These are phyloP conservation scores for Pocillopora verrucosa DNA, from an alignment of 64 coral and sea anemone genomes.

Conservation along the genomic window DNA sequence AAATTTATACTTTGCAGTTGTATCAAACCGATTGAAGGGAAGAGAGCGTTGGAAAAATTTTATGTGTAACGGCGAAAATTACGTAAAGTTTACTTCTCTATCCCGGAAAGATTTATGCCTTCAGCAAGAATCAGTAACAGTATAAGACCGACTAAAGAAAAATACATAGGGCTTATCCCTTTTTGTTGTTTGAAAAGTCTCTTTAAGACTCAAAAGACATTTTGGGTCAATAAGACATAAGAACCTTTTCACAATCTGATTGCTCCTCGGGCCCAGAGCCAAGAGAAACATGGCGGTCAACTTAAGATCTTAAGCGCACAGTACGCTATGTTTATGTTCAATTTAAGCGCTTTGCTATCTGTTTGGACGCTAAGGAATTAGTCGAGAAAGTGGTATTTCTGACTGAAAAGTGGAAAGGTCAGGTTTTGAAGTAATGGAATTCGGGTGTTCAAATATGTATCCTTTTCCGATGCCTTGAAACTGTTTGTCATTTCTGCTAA, in stretches of 20 bases:
- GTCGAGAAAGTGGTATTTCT: not conserved
- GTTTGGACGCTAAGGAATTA: constrained; percentile 19
- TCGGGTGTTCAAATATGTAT: not conserved
- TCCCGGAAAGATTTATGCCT: not conserved
- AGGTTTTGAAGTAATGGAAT: not conserved
- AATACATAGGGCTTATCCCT: not conserved
- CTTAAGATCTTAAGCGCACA: not conserved
- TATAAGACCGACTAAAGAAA: not conserved
- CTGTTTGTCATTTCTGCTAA: constrained; percentile 20
- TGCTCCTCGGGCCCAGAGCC: not conserved
- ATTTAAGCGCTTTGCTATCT: constrained; percentile 17
- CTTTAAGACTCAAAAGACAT: not conserved
- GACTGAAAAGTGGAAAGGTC: constrained; percentile 4
- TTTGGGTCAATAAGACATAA: not conserved
- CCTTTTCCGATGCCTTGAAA: not conserved
- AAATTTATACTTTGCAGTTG: not conserved
- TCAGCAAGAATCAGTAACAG: not conserved
- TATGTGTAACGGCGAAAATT: not conserved
- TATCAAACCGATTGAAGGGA: not conserved
- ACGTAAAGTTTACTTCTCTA: not conserved
- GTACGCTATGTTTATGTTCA: not conserved
- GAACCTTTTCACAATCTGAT: not conserved
- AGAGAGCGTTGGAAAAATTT: not conserved
- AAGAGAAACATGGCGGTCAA: not conserved
- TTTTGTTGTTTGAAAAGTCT: not conserved